Percentiles rank a stretch among this genome's conserved stretches.
Conservation (phyloP, 2,888 invertebrate species). For the Tyria jacobaeae region DNA sequence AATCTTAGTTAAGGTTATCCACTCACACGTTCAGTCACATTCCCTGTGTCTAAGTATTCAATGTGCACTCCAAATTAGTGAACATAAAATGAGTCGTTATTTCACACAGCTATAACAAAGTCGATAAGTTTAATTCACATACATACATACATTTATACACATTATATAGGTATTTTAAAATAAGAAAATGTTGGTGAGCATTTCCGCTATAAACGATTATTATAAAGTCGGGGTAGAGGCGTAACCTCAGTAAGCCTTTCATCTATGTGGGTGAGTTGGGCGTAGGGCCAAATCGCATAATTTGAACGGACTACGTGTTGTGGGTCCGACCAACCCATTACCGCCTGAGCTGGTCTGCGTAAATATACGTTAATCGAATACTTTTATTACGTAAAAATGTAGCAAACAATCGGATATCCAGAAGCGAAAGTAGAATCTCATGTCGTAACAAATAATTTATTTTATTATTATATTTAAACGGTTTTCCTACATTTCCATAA, state of each 20-base stretch:
- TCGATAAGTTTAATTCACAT: neutral
- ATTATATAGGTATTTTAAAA: constrained; percentile 41
- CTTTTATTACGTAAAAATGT: constrained; percentile 8
- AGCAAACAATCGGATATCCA: neutral
- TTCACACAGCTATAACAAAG: neutral
- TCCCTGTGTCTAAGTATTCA: neutral
- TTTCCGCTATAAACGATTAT: constrained; percentile 56
- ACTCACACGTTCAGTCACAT: neutral
- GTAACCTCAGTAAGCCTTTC: constrained; percentile 66
- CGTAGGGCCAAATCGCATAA: constrained; percentile 60
- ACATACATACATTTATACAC: neutral
- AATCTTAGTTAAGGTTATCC: neutral
- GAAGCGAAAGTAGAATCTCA: no score
- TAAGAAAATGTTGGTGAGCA: constrained; percentile 53
- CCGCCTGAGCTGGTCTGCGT: constrained; percentile 39
- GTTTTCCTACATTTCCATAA: no score
- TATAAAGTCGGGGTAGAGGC: constrained; percentile 51
- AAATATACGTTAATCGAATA: constrained; percentile 21
- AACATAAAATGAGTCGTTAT: neutral
- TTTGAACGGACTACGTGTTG: constrained; percentile 58
- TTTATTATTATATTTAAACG: no score
- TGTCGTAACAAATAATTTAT: no score
- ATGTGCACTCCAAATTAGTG: neutral
- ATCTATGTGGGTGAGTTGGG: constrained; percentile 54
- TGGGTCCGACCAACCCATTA: constrained; percentile 40